These are phyloP conservation scores for Alentia gelatinosa DNA, from an alignment of 2,888 invertebrate genomes.

Conservation along the genomic window DNA sequence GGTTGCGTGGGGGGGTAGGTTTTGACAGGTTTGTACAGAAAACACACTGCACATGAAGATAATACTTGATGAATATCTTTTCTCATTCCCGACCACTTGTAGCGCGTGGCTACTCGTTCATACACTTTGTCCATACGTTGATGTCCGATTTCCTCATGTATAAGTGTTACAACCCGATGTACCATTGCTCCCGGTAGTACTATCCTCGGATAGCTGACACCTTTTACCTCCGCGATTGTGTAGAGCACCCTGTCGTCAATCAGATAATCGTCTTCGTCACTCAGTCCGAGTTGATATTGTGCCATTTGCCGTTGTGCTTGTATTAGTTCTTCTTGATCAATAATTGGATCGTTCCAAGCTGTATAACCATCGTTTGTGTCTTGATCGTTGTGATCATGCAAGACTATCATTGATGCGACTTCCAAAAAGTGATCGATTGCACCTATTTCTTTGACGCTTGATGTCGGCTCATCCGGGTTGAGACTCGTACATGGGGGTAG, in stretches of 20 bases:
- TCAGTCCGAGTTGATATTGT: neutral
- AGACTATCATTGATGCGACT: neutral
- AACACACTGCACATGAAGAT: neutral
- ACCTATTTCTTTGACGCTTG: neutral
- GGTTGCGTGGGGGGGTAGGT: neutral
- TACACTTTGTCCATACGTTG: neutral
- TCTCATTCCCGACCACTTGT: neutral
- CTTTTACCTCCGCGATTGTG: neutral
- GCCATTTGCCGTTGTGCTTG: neutral
- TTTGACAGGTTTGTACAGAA: neutral
- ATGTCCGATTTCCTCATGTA: neutral
- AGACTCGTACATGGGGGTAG: neutral
- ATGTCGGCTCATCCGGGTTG: neutral
- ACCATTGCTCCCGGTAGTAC: neutral
- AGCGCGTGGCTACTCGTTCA: neutral
- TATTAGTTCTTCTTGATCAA: neutral
- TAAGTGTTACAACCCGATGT: neutral
- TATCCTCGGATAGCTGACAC: neutral
- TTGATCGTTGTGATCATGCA: neutral
- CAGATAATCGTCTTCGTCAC: neutral
- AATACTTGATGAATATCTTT: neutral
- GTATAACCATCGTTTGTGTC: neutral
- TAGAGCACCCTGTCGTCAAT: neutral
- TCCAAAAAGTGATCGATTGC: neutral
- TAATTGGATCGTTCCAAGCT: neutral